Evolutionary conservation across 2,888 invertebrate genomes (phyloP).

Genomic region (Coleophora deauratella): DNA sequence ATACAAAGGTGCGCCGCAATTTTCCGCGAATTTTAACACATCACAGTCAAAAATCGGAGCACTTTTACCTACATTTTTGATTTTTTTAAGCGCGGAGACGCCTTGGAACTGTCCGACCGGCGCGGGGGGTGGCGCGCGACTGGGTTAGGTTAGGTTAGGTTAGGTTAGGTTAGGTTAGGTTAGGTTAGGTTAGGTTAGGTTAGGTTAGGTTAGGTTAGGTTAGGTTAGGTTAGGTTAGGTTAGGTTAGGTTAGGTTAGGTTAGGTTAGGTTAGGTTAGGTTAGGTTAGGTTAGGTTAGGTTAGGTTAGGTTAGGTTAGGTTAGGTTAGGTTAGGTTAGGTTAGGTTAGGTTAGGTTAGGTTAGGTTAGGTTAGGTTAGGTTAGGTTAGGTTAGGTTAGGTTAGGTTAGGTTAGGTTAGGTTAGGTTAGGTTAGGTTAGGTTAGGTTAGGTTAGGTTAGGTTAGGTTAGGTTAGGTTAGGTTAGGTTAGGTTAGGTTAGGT

Average conservation of each 20-base stretch:
- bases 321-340: slow-evolving; percentile 20
- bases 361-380: slow-evolving; percentile 16
- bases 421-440: slow-evolving; percentile 21
- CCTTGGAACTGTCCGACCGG: too few species aligned
- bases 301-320: slow-evolving; percentile 20
- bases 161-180: slow-evolving; percentile 2
- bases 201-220: too few species aligned
- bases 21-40: too few species aligned
- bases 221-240: background rate
- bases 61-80: too few species aligned
- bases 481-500: slow-evolving; percentile 19
- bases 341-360: slow-evolving; percentile 19
- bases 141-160: slow-evolving; percentile 15
- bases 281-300: slow-evolving; percentile 17
- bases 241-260: slow-evolving; percentile 13
- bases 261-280: slow-evolving; percentile 15
- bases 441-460: slow-evolving; percentile 18
- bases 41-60: too few species aligned
- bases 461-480: slow-evolving; percentile 21
- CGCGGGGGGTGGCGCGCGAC: too few species aligned
- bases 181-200: too few species aligned
- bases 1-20: too few species aligned
- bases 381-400: slow-evolving; percentile 17
- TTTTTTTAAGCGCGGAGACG: too few species aligned
- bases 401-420: slow-evolving; percentile 18